Conservation (phyloP, 92 coral and sea anemone genomes). For the Siderastrea radians region DNA sequence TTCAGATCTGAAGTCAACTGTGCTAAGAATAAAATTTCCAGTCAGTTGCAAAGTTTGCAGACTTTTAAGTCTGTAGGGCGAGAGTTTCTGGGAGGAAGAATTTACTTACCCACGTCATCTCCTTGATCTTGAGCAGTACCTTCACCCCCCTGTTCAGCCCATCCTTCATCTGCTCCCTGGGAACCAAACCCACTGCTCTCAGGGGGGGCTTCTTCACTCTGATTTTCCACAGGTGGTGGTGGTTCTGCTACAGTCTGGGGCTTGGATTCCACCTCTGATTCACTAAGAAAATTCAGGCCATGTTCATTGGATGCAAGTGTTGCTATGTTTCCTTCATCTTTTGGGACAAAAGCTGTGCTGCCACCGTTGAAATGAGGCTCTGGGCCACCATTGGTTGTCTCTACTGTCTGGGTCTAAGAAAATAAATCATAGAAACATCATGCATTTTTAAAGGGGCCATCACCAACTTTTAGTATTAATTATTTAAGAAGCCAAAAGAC, state of each 20-base stretch:
- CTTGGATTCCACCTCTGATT: constrained; percentile 89
- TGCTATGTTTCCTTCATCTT: constrained; percentile 65
- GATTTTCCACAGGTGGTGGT: constrained; percentile 41
- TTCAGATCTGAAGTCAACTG: too few species aligned
- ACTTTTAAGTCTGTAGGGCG: too few species aligned
- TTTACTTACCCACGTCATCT: constrained; percentile 44
- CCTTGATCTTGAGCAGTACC: constrained; percentile 22
- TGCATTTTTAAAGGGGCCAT: neutral
- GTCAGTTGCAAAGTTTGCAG: too few species aligned
- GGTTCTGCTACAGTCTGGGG: constrained; percentile 62
- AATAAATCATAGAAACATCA: neutral
- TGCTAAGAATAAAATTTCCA: too few species aligned
- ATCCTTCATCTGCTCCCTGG: constrained; percentile 55
- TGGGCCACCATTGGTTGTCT: constrained; percentile 52
- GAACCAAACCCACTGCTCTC: constrained; percentile 30
- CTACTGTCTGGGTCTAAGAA: constrained; percentile 41
- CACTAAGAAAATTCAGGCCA: constrained; percentile 96
- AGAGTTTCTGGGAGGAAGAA: too few species aligned
- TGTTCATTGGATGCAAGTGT: constrained; percentile 90
- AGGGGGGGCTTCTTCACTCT: constrained; percentile 11
- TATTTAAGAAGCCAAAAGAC: too few species aligned
- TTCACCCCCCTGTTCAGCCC: constrained; percentile 58
- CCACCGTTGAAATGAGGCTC: constrained; percentile 30
- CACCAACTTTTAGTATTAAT: too few species aligned
- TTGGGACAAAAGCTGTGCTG: constrained; percentile 3